Conservation (phyloP, 1,140 invertebrate genomes). For the Brachionus angularis region DNA sequence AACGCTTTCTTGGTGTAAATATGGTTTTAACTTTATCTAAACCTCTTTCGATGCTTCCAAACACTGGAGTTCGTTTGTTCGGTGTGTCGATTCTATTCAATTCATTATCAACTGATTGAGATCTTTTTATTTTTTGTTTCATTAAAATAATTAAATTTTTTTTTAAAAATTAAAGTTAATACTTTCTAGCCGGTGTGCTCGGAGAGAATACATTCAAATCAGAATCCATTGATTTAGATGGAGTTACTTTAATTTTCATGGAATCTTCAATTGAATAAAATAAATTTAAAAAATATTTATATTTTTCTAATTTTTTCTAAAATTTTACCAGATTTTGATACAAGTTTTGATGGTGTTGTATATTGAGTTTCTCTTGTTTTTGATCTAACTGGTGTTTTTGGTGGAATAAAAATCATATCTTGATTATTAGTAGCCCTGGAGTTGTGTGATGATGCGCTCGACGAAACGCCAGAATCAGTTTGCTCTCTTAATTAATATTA, state of each 20-base stretch:
- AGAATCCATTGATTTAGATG: constrained; percentile 60
- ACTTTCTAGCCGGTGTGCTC: constrained; percentile 47
- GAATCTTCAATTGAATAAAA: constrained; percentile 37
- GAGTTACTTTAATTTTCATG: constrained; percentile 56
- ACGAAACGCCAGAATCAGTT: neutral
- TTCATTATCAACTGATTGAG: constrained; percentile 56
- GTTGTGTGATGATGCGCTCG: neutral
- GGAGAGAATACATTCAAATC: constrained; percentile 50
- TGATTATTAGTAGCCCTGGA: constrained; percentile 46
- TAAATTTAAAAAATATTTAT: constrained; percentile 45
- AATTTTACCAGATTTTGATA: constrained; percentile 36
- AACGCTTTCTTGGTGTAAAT: constrained; percentile 66
- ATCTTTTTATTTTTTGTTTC: constrained; percentile 47
- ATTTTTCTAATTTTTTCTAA: no score
- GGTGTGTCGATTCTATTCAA: constrained; percentile 49
- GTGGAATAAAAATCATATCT: constrained; percentile 57
- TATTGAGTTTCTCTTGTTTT: constrained; percentile 47
- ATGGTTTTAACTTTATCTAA: constrained; percentile 67
- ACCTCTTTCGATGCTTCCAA: constrained; percentile 69
- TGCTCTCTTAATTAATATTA: neutral
- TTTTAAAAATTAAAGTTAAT: constrained; percentile 48
- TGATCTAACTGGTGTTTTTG: constrained; percentile 50
- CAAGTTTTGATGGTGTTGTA: constrained; percentile 34
- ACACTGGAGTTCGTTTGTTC: constrained; percentile 55
- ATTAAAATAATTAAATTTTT: neutral